These are phyloP conservation scores for Arbacia lixula DNA, from an alignment of 53 echinoderm and acorn worm genomes.

Conservation along the genomic window DNA sequence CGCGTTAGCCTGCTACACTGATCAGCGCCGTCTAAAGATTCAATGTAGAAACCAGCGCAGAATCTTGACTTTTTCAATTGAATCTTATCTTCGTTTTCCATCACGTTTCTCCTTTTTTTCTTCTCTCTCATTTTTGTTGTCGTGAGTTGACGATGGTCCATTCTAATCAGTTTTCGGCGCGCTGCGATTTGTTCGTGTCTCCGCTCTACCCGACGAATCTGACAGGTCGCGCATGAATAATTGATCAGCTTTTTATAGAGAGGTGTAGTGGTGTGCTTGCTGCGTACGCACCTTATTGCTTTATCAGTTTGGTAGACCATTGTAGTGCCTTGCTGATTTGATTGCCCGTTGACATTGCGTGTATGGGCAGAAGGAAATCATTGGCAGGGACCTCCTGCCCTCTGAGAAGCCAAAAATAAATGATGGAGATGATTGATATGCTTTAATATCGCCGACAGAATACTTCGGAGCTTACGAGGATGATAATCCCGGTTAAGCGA, in stretches of 20 bases:
- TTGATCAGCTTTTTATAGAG: conserved; percentile 14
- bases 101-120: conserved; percentile 3
- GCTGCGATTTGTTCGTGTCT: not conserved
- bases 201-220: not conserved
- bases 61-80: conserved; percentile 2
- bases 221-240: conserved; percentile 27
- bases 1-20: not conserved
- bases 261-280: conserved; percentile 41
- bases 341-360: conserved; percentile 53
- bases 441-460: not conserved
- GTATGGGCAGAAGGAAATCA: conserved; percentile 50
- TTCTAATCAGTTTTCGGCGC: conserved; percentile 17
- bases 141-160: conserved; percentile 6
- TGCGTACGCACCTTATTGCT: conserved; percentile 49
- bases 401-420: conserved; percentile 21
- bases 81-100: conserved; percentile 50
- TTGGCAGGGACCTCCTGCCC: not conserved
- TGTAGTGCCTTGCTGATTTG: conserved; percentile 34
- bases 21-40: not conserved
- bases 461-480: too few species aligned
- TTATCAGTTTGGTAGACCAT: conserved; percentile 25
- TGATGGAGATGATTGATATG: conserved; percentile 50
- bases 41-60: conserved; percentile 7
- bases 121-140: conserved; percentile 1
- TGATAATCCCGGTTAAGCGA: not conserved